Conservation (phyloP, 2,113 vertebrate genomes). For the Phaethon lepturus region DNA sequence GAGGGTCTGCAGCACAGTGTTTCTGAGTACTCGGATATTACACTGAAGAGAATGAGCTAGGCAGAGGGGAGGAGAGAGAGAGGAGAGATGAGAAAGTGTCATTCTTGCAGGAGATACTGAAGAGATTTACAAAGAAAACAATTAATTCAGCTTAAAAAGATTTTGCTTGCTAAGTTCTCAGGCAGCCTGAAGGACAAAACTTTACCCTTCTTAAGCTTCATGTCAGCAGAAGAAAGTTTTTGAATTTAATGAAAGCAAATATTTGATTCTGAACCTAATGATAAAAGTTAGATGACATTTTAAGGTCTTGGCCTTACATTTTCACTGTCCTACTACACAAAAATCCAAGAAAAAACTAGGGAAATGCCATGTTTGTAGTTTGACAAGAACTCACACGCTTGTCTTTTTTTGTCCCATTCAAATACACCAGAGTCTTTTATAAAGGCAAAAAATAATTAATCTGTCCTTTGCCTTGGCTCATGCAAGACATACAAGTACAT, state of each 20-base stretch:
- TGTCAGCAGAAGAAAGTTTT: background rate
- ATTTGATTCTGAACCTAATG: slow-evolving; percentile 29
- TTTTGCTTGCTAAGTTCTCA: background rate
- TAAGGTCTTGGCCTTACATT: slow-evolving; percentile 3
- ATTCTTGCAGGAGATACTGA: background rate
- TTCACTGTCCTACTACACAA: background rate
- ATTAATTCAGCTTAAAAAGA: slow-evolving; percentile 19
- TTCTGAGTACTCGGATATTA: background rate
- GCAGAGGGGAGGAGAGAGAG: background rate
- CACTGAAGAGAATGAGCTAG: background rate
- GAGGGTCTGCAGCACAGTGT: background rate
- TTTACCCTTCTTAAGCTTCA: background rate
- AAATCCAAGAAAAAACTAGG: background rate
- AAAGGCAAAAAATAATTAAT: slow-evolving; percentile 22
- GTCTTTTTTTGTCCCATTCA: background rate
- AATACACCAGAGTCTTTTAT: background rate
- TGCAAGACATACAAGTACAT: slow-evolving; percentile 42
- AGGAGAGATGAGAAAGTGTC: background rate
- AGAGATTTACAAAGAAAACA: background rate
- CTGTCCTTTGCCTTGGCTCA: slow-evolving; percentile 20
- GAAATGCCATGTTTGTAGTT: background rate
- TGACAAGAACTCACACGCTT: background rate
- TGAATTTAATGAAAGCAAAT: slow-evolving; percentile 24
- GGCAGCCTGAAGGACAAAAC: slow-evolving; percentile 18
- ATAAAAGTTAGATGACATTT: slow-evolving; percentile 7